Evolutionary conservation across 2,888 invertebrate genomes (phyloP), one percentile per base, ranked within the genome.

Genomic region (Coecobrya sp.): DNA sequence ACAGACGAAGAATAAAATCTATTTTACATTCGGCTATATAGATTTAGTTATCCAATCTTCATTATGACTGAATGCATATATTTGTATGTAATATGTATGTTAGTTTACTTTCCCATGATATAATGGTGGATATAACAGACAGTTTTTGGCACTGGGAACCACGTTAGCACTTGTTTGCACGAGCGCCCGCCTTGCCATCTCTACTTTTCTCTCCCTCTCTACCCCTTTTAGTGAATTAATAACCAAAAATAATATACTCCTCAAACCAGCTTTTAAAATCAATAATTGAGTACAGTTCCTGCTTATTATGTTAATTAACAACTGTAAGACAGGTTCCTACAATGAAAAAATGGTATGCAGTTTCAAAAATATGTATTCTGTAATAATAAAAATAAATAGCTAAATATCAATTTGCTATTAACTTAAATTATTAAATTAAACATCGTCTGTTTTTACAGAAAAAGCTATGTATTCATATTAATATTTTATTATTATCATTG

Each of bases 291-390:
- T 62, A 82, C 82, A 82, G 19, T 59, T 81, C 42, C 59, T 62
- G 62, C 82, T 82, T 82, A 82, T 82, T 82, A 82, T 82, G 82
- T 62, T 82, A 82, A 82, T 82, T 82, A 59, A 36, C 82, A 36
- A 59, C 25, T 22, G 81, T 62, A 59, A 59, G 79, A 79, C 81
- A 81, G 55, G 81, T 81, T 81, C 19, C 30, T 30, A 10, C 7
- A 81, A 0, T 22, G n/a, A 82, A 59, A 62, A 36, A 19, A 11
- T 30, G 30, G 42, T 59, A 0, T 30, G 36, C 13, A 62, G 19
- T 42, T 42, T 36, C 19, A 59, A 82, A 82, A 82, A 52, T n/a
- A 30, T 59, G 30, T 55, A 36, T n/a, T 59, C 55, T 55, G 55
- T 30, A 81, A 55, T 59, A 4, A 81, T n/a, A 1, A 82, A 59